Conservation (phyloP, 2,888 invertebrate genomes). For the Endotricha flammealis region DNA sequence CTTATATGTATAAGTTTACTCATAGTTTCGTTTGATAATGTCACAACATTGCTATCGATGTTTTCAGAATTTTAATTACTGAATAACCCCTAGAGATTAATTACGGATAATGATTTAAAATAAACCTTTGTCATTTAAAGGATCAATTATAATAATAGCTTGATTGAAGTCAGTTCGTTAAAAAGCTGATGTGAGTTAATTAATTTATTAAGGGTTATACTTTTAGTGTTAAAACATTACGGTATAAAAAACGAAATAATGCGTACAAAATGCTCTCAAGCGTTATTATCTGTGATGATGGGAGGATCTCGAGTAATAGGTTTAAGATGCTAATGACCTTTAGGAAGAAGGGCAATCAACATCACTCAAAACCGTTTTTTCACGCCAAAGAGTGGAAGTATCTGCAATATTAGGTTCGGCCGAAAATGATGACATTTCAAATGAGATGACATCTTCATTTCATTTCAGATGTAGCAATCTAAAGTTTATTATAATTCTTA, state of each 20-base stretch:
- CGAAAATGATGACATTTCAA: conserved; percentile 19
- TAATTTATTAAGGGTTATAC: conserved; percentile 2
- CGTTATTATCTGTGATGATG: conserved; percentile 5
- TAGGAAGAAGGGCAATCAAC: conserved; percentile 22
- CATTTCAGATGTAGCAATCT: conserved; percentile 12
- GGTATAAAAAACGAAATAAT: background rate
- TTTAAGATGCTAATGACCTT: conserved; percentile 21
- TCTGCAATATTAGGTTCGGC: conserved; percentile 19
- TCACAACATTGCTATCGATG: no score
- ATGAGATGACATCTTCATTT: conserved; percentile 21
- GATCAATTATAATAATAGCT: conserved; percentile 3
- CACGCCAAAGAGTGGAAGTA: conserved; percentile 21
- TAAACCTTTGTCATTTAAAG: conserved; percentile 3
- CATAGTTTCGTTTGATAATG: no score
- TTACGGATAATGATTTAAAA: conserved; percentile 6
- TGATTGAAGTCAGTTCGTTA: conserved; percentile 2
- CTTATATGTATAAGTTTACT: no score
- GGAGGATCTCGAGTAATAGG: conserved; percentile 16
- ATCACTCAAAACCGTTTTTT: conserved; percentile 23
- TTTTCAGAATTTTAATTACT: no score
- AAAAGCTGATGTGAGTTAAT: background rate
- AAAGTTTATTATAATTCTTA: conserved; percentile 5
- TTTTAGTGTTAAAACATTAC: background rate
- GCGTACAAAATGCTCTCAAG: conserved; percentile 2
- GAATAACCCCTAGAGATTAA: no score